Percentiles rank a stretch among this genome's conserved stretches.
Conservation (phyloP, 2,888 invertebrate genomes). For the Drosophila koepferae region DNA sequence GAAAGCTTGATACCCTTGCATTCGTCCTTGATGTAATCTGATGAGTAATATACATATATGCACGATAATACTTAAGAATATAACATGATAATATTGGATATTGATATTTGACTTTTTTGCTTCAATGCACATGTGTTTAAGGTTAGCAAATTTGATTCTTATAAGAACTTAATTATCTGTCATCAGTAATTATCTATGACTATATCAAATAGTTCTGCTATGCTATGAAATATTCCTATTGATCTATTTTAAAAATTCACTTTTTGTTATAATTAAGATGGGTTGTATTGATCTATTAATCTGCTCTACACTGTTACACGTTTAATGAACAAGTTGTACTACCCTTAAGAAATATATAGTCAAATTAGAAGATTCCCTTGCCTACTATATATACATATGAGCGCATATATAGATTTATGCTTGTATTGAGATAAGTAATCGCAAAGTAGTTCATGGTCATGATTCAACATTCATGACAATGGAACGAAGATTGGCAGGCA, state of each 20-base stretch:
- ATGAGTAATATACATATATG: neutral
- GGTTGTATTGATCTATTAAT: neutral
- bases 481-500: slow-evolving; percentile 35
- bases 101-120: too few species aligned
- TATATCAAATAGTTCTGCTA: too few species aligned
- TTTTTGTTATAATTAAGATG: neutral
- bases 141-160: too few species aligned
- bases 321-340: neutral
- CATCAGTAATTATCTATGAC: too few species aligned
- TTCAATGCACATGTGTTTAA: too few species aligned
- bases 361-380: neutral
- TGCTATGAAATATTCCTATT: neutral
- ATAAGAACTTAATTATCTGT: too few species aligned
- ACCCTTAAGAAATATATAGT: neutral
- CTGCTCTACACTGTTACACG: neutral
- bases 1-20: neutral
- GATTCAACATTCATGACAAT: slow-evolving; percentile 46
- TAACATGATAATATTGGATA: neutral
- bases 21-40: neutral
- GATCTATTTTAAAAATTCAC: neutral
- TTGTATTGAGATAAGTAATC: slow-evolving; percentile 1
- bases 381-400: neutral
- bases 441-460: slow-evolving; percentile 32
- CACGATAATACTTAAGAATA: neutral
- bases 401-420: neutral